Evolutionary conservation across 2,888 invertebrate species (phyloP).

Genomic region (Drosophila parthenogenetica): DNA sequence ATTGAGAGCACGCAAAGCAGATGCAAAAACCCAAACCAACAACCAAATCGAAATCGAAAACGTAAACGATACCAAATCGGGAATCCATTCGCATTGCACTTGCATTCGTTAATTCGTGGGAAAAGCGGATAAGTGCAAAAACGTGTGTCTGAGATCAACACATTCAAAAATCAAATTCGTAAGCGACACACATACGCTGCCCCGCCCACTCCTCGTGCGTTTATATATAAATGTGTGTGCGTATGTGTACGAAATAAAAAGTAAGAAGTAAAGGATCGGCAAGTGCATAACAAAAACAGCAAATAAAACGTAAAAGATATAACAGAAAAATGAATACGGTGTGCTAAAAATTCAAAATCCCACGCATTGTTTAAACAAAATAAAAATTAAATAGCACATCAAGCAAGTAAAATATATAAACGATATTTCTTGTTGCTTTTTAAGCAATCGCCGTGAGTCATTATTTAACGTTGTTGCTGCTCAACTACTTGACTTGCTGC

Average conservation of each 20-base stretch:
- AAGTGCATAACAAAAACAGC: slow-evolving; percentile 53
- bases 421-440: slow-evolving; percentile 46
- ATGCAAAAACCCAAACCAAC: slow-evolving; percentile 21
- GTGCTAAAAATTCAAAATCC: slow-evolving; percentile 54
- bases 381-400: slow-evolving; percentile 7
- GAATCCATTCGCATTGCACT: slow-evolving; percentile 31
- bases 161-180: slow-evolving; percentile 22
- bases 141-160: slow-evolving; percentile 5
- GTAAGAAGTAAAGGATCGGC: slow-evolving; percentile 41
- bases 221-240: slow-evolving; percentile 20
- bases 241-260: slow-evolving; percentile 30
- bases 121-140: slow-evolving; percentile 13
- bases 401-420: slow-evolving; percentile 31
- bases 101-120: slow-evolving; percentile 28
- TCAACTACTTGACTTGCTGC: slow-evolving; percentile 53
- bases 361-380: slow-evolving; percentile 51
- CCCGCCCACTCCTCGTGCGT: slow-evolving; percentile 37
- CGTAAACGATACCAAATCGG: slow-evolving; percentile 4
- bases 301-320: slow-evolving; percentile 22
- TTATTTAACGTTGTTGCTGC: slow-evolving; percentile 57
- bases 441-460: slow-evolving; percentile 57
- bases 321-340: slow-evolving; percentile 14
- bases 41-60: slow-evolving; percentile 5
- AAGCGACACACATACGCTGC: slow-evolving; percentile 23
- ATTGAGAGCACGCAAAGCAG: slow-evolving; percentile 23